Evolutionary conservation across 2,797 vertebrate species (phyloP), one percentile per base, ranked within the genome.

Genomic region (Taenioides sp.): DNA sequence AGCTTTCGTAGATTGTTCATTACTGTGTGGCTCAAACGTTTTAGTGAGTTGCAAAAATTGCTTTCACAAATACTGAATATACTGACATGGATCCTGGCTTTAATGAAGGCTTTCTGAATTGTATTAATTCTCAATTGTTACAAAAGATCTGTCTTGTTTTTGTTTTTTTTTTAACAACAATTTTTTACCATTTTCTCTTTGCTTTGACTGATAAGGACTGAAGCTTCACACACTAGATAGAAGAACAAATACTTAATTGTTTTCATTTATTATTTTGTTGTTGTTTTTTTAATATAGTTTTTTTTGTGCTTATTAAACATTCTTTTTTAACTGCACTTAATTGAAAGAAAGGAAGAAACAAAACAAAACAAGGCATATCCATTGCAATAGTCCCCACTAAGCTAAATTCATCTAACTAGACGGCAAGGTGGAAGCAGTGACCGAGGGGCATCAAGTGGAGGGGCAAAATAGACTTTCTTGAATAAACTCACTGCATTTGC

Each of bases 401-500:
- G 74, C 67, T 70, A 69, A 67, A 43, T 79, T 70, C 74, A 81
- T 40, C 63, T 65, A 17, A 22, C 40, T 50, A 34, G 60, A 83
- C 73, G 65, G 77, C 73, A 37, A 75, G 57, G 71, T 76, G 81
- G 70, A 81, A 82, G 72, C 69, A 75, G 86, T 90, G 83, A 88
- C 88, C 84, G 79, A 77, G 76, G 83, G 84, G 78, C 85, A 84
- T 63, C 27, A 72, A 84, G 82, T 88, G 85, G 86, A 81, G 84
- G 85, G 86, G 84, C 80, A 37, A 86, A 72, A 73, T 55, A 83
- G 69, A 82, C 76, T 82, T 87, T 86, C 71, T 88, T 87, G 89
- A 92, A 93, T 92, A 90, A 87, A 86, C 76, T 82, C 85, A 89
- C 40, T 5, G 43, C 31, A 92, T 94, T 93, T 87, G 80, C 93